These are phyloP conservation scores for Maniola jurtina DNA, from an alignment of 1,140 invertebrate genomes.

Conservation along the genomic window DNA sequence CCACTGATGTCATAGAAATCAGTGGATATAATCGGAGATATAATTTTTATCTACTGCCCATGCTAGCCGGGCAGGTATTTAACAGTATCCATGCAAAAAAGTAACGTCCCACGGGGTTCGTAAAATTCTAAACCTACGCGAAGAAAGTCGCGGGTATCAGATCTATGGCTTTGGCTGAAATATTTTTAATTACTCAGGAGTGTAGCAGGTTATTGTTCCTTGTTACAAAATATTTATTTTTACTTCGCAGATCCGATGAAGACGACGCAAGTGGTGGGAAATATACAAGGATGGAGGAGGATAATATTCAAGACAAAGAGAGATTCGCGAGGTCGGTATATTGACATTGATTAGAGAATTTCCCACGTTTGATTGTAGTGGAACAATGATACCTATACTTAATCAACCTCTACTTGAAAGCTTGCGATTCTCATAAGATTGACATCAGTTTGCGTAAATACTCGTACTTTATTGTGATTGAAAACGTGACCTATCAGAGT, in stretches of 20 bases:
- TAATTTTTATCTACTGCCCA: too few species aligned
- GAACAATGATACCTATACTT: background rate
- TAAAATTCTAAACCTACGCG: too few species aligned
- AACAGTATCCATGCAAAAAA: too few species aligned
- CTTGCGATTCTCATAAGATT: constrained; percentile 6
- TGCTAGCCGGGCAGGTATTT: too few species aligned
- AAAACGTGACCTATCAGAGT: constrained; percentile 73
- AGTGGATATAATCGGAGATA: too few species aligned
- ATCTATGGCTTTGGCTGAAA: background rate
- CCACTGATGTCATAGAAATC: too few species aligned
- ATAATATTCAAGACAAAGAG: constrained; percentile 96
- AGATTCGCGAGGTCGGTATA: constrained; percentile 95
- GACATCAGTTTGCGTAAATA: constrained; percentile 24
- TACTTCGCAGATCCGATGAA: constrained; percentile 85
- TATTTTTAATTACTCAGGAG: background rate
- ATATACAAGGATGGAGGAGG: constrained; percentile 93
- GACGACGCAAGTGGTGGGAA: constrained; percentile 89
- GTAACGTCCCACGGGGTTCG: too few species aligned
- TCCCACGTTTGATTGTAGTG: background rate
- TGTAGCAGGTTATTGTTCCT: background rate
- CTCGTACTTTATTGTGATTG: constrained; percentile 47
- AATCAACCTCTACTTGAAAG: background rate
- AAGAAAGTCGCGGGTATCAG: too few species aligned
- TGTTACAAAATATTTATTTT: constrained; percentile 16
- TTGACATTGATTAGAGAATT: background rate